Conservation (phyloP, 2,113 vertebrate species). For the Perca flavescens region DNA sequence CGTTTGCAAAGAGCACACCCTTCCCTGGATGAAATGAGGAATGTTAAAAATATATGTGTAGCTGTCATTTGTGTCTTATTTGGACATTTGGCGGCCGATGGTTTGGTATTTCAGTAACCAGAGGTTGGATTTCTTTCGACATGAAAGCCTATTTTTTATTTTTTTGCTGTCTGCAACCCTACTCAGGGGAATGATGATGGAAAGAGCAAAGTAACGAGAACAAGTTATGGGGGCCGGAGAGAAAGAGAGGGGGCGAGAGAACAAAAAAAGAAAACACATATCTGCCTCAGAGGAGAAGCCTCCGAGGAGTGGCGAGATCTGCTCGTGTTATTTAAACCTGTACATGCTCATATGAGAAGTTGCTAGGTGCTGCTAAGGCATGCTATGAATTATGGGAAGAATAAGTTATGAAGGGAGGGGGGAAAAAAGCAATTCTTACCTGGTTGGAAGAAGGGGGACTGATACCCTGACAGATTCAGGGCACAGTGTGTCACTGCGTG, state of each 20-base stretch:
- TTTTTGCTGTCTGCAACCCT: conserved; percentile 16
- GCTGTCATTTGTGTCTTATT: conserved; percentile 37
- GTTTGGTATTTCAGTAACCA: conserved; percentile 45
- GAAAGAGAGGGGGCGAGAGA: conserved; percentile 3
- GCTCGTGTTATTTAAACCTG: conserved; percentile 49
- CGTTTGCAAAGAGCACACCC: neutral
- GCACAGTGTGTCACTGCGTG: conserved; percentile 52
- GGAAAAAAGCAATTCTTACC: conserved; percentile 53
- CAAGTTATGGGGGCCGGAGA: conserved; percentile 37
- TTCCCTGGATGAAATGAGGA: conserved; percentile 5
- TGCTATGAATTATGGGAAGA: conserved; percentile 40
- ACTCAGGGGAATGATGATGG: conserved; percentile 41
- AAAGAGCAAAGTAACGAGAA: conserved; percentile 46
- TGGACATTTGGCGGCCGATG: conserved; percentile 45
- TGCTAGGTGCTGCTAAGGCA: conserved; percentile 37
- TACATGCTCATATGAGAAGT: conserved; percentile 47
- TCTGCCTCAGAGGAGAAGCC: conserved; percentile 45
- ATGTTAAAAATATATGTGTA: conserved; percentile 37
- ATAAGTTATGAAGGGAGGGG: neutral
- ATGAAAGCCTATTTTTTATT: conserved; percentile 24
- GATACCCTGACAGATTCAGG: conserved; percentile 78
- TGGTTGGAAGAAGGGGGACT: conserved; percentile 50
- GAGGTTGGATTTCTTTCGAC: conserved; percentile 41
- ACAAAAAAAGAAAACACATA: conserved; percentile 20
- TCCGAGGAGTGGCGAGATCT: conserved; percentile 33